Base-by-base conservation (phyloP, 64 coral and sea anemone species). In the Exaiptasia diaphana region DNA sequence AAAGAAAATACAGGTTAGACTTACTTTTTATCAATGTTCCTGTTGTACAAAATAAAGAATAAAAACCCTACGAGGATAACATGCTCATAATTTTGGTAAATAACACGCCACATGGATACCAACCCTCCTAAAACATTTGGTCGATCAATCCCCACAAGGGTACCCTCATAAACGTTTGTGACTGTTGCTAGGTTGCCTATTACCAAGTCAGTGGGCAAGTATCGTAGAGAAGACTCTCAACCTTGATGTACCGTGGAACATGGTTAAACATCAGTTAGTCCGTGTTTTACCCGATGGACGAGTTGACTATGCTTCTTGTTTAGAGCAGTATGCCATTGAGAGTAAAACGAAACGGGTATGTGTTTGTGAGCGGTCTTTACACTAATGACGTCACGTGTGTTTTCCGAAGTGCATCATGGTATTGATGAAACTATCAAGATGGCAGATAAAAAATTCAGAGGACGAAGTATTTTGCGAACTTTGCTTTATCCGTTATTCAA, bases 241-340 rank as follows among this genome's bases (percentile, higher is more conserved):
- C 24, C 58, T 99, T 28, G 85, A 92, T 29, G 90, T 99, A 6
- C 95, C 95, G 4, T 99, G 95, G 95, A 92, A 81, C 75, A 93
- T 99, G 95, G 30, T 99, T 43, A 92, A 80, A 32, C 85, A 89
- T 56, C 95, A 88, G 53, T 42, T 99, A 20, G 85, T 68, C 4
- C 68, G 77, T 46, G 85, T 88, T 38, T 33, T 81, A 15, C 85
- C 85, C 5, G 86, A 99, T 67, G 95, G 95, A 1, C 76, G 62
- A 38, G 69, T 99, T 29, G 90, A 99, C 9, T 99, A 99, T 24
- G 36, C 27, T 9, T 93, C 95, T 0, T 99, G 89, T 26, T 20
- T 99, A 4, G 85, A 99, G 32, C 89, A 92, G 67, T 99, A 93
- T 49, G 75, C 86, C 5, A 89, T 99, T 71, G 78, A 99, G 32